A percentile compares a stretch with the other conserved stretches of the same genome.
Evolutionary conservation across 1,140 invertebrate genomes (phyloP).

Genomic region (Micrasema longulum): DNA sequence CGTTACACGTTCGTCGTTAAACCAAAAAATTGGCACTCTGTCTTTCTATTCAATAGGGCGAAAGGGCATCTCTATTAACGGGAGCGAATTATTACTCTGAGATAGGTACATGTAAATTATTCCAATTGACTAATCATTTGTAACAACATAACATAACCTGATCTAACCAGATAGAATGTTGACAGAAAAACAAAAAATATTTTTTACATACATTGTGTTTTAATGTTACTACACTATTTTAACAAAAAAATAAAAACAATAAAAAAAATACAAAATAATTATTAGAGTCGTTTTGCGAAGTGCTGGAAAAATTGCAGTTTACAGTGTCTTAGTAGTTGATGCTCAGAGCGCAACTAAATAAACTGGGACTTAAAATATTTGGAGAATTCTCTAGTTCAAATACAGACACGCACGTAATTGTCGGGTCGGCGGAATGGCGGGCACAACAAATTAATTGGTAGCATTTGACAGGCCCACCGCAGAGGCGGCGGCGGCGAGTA

Average conservation of each 20-base stretch:
- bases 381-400: constrained; percentile 1
- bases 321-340: neutral
- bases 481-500: constrained; percentile 47
- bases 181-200: neutral
- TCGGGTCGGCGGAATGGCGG: neutral
- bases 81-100: too few species aligned
- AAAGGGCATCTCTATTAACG: too few species aligned
- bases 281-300: neutral
- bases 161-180: too few species aligned
- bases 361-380: neutral
- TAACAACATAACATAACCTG: too few species aligned
- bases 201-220: neutral
- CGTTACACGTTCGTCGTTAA: too few species aligned
- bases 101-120: too few species aligned
- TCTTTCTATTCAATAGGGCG: too few species aligned
- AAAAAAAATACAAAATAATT: neutral
- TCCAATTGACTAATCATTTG: too few species aligned
- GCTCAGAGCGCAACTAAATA: neutral
- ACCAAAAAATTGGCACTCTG: too few species aligned
- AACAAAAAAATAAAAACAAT: neutral
- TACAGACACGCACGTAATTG: constrained; percentile 14
- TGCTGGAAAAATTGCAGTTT: neutral
- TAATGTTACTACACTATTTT: neutral
- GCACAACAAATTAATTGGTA: constrained; percentile 47
- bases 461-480: constrained; percentile 40